Conservation (phyloP, 1,140 invertebrate species). For the Phthorimaea operculella region DNA sequence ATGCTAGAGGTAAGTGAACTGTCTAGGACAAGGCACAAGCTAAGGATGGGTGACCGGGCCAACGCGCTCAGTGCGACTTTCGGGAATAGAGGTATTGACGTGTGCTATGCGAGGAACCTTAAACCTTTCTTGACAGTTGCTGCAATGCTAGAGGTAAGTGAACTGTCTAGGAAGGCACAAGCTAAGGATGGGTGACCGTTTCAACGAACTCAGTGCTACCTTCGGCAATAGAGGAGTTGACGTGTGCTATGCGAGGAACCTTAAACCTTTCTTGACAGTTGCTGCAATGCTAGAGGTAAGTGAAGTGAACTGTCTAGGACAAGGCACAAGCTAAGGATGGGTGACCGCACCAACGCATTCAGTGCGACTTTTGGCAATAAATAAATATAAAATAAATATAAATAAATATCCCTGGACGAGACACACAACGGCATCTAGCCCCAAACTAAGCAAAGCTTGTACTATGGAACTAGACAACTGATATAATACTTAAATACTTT, state of each 20-base stretch:
- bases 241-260: constrained; percentile 43
- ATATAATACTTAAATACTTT: too few species aligned
- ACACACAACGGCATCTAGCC: too few species aligned
- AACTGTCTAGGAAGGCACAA: too few species aligned
- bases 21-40: too few species aligned
- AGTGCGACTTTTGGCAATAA: constrained; percentile 53
- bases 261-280: constrained; percentile 48
- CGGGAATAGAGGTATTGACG: constrained; percentile 50
- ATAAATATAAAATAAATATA: too few species aligned
- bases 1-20: constrained; percentile 55
- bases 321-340: too few species aligned
- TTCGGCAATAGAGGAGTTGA: constrained; percentile 54
- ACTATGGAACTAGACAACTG: too few species aligned
- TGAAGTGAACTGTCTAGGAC: too few species aligned
- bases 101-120: constrained; percentile 47
- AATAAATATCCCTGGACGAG: too few species aligned
- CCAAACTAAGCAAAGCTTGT: too few species aligned
- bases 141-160: constrained; percentile 54
- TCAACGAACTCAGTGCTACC: constrained; percentile 47
- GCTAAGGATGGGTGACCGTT: constrained; percentile 23
- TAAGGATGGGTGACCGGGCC: constrained; percentile 25
- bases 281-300: constrained; percentile 61
- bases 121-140: constrained; percentile 49
- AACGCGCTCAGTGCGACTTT: constrained; percentile 50
- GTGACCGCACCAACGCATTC: constrained; percentile 33